Percentiles rank a stretch among this genome's conserved stretches.
Evolutionary conservation across 2,113 vertebrate species (phyloP).

Genomic region (Talpa occidentalis): DNA sequence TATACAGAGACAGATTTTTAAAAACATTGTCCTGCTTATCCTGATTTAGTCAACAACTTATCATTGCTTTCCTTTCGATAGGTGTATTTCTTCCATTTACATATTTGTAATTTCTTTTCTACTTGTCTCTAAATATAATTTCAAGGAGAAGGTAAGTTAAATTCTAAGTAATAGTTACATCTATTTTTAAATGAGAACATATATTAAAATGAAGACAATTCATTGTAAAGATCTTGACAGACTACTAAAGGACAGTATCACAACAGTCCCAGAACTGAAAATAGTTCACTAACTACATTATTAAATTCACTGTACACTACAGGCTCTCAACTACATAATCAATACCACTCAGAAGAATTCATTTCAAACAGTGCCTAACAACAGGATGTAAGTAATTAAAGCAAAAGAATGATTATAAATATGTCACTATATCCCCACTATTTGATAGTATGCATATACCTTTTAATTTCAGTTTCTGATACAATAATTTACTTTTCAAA

Average conservation of each 20-base stretch:
- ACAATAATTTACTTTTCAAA: constrained; percentile 32
- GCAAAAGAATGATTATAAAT: background rate
- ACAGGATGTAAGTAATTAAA: background rate
- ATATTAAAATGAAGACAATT: background rate
- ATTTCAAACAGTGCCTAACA: background rate
- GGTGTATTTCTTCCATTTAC: background rate
- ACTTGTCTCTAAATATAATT: background rate
- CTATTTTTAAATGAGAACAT: background rate
- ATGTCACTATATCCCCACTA: background rate
- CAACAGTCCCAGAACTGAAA: background rate
- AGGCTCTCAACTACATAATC: background rate
- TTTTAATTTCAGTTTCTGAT: background rate
- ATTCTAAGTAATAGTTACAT: background rate
- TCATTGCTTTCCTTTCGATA: background rate
- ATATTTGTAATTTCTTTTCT: background rate
- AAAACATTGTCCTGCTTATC: background rate
- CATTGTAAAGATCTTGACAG: background rate
- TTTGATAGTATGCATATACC: background rate
- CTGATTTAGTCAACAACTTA: background rate
- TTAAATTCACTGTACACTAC: background rate
- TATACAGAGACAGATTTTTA: background rate
- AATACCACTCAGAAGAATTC: background rate
- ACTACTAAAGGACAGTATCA: background rate
- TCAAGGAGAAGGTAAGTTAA: background rate
- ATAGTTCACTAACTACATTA: background rate